A percentile compares a stretch with the other conserved stretches of the same genome.
phyloP scores from a whole-genome alignment of 2,888 invertebrate genomes.

The Acleris sparsana region DNA sequence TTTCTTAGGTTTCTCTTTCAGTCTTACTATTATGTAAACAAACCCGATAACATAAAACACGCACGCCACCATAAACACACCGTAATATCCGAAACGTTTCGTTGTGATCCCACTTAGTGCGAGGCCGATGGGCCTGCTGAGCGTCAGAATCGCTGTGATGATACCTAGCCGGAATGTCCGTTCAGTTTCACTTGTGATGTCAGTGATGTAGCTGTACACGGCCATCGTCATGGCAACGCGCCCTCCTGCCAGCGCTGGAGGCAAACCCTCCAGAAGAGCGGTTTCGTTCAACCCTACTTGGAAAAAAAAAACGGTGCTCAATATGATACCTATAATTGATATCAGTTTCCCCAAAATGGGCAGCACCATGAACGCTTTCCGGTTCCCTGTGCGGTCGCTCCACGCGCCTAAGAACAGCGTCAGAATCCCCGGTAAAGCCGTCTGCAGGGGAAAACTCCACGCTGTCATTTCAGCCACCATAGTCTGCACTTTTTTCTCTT shows the following conservation, averaged over 20 bases:
- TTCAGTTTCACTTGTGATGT: slow-evolving; percentile 83
- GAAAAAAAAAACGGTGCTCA: slow-evolving; percentile 83
- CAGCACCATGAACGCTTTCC: slow-evolving; percentile 84
- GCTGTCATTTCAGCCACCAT: slow-evolving; percentile 84
- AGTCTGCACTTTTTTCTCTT: slow-evolving; percentile 76
- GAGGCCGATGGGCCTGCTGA: slow-evolving; percentile 80
- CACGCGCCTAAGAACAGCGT: slow-evolving; percentile 85
- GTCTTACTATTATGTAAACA: slow-evolving; percentile 69
- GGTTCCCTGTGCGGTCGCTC: slow-evolving; percentile 85
- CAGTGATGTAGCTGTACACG: slow-evolving; percentile 85
- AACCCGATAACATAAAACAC: slow-evolving; percentile 74
- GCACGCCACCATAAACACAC: slow-evolving; percentile 73
- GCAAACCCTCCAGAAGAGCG: slow-evolving; percentile 81
- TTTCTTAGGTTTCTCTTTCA: slow-evolving; percentile 67
- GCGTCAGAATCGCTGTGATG: slow-evolving; percentile 80
- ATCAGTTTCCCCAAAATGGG: slow-evolving; percentile 84
- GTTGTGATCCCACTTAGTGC: slow-evolving; percentile 83
- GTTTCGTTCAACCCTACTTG: slow-evolving; percentile 82
- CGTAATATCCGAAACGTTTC: slow-evolving; percentile 74
- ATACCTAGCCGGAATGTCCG: slow-evolving; percentile 85
- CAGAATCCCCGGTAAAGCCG: slow-evolving; percentile 81
- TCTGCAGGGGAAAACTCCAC: slow-evolving; percentile 84
- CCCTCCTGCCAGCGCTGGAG: slow-evolving; percentile 85
- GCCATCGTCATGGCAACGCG: slow-evolving; percentile 85
- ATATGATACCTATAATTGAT: slow-evolving; percentile 79